These are phyloP conservation scores for Nysson spinosus DNA, from an alignment of 2,888 invertebrate genomes.

Conservation along the genomic window DNA sequence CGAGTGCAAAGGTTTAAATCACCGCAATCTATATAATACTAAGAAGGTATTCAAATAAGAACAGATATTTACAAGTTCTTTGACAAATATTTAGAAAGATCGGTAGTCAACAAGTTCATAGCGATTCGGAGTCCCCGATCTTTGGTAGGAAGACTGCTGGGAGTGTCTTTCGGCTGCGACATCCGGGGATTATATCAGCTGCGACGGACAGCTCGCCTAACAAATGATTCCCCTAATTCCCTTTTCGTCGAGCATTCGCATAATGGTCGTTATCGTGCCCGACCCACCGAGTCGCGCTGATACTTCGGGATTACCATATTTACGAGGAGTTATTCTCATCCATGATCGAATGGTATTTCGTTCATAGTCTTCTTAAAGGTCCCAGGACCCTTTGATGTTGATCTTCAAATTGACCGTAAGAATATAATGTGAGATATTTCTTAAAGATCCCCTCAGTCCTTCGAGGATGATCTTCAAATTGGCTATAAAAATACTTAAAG, in stretches of 20 bases:
- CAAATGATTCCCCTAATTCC: constrained; percentile 76
- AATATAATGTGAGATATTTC: too few species aligned
- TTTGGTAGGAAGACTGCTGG: constrained; percentile 32
- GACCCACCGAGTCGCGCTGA: constrained; percentile 68
- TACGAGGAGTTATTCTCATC: constrained; percentile 59
- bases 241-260: constrained; percentile 73
- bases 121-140: constrained; percentile 20
- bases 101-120: constrained; percentile 44
- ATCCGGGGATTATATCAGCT: constrained; percentile 71
- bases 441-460: too few species aligned
- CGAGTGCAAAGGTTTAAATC: too few species aligned
- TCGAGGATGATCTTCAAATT: too few species aligned
- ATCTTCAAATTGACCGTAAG: too few species aligned
- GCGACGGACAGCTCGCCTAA: constrained; percentile 75
- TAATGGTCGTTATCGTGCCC: constrained; percentile 73
- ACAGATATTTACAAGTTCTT: too few species aligned
- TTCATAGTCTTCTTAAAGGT: constrained; percentile 1
- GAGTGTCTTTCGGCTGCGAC: constrained; percentile 46
- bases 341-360: constrained; percentile 12
- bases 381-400: too few species aligned
- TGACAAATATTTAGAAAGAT: too few species aligned
- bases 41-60: too few species aligned
- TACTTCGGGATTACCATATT: constrained; percentile 74
- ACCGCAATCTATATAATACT: too few species aligned
- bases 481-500: too few species aligned